Conservation (phyloP, 2,113 vertebrate species). For the Vulpes lagopus region DNA sequence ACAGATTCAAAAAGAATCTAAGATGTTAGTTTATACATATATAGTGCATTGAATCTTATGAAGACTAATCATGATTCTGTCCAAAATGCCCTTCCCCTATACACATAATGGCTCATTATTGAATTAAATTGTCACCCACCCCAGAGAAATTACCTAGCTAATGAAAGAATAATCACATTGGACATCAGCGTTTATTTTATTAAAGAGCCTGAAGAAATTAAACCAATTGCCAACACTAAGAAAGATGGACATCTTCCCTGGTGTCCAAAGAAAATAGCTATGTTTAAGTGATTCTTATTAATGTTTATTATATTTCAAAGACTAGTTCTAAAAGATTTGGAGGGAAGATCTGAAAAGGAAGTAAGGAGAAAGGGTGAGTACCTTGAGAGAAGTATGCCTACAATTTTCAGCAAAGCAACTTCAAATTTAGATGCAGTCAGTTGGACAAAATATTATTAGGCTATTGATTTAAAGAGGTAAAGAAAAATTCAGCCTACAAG, state of each 20-base stretch:
- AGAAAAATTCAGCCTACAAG: slow-evolving; percentile 64
- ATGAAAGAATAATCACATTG: slow-evolving; percentile 11
- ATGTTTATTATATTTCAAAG: background rate
- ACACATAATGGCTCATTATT: background rate
- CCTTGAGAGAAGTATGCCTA: background rate
- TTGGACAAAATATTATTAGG: slow-evolving; percentile 51
- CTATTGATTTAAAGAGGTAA: slow-evolving; percentile 62
- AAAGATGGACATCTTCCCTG: slow-evolving; percentile 15
- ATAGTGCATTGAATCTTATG: background rate
- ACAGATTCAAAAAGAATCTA: slow-evolving; percentile 24
- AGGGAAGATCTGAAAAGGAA: background rate
- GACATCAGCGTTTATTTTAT: slow-evolving; percentile 22
- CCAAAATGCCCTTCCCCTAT: background rate
- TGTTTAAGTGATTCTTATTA: background rate
- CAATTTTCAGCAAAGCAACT: slow-evolving; percentile 53
- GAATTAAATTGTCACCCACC: slow-evolving; percentile 37
- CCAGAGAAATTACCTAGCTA: slow-evolving; percentile 40
- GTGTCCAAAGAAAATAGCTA: background rate
- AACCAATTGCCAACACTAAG: background rate
- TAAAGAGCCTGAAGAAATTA: slow-evolving; percentile 46
- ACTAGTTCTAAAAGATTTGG: background rate
- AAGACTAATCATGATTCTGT: slow-evolving; percentile 47
- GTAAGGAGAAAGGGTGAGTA: background rate
- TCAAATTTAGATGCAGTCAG: slow-evolving; percentile 11
- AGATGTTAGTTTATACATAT: background rate